Percentiles rank a stretch among this genome's conserved stretches.
Evolutionary conservation across 1,140 invertebrate species (phyloP).

Genomic region (Thaumetopoea pityocampa): DNA sequence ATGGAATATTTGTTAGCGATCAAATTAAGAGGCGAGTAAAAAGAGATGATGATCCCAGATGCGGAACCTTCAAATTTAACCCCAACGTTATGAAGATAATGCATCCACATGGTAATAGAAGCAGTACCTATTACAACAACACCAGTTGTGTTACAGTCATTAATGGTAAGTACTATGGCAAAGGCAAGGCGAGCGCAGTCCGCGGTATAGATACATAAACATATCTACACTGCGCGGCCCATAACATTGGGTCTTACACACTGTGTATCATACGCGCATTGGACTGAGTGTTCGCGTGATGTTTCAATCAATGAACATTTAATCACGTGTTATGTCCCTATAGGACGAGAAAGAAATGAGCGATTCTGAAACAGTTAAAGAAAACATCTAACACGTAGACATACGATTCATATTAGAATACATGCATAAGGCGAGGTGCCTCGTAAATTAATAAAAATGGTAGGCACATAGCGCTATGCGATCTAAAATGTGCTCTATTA

Average conservation of each 20-base stretch:
- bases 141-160: slow-evolving; percentile 50
- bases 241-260: slow-evolving; percentile 2
- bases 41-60: slow-evolving; percentile 38
- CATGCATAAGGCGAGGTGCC: too few species aligned
- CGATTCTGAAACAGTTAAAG: too few species aligned
- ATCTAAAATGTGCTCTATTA: too few species aligned
- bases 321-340: too few species aligned
- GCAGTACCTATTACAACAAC: slow-evolving; percentile 43
- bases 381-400: too few species aligned
- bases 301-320: too few species aligned
- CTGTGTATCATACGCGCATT: not conserved
- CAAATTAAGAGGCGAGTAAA: slow-evolving; percentile 30
- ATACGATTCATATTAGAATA: too few species aligned
- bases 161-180: slow-evolving; percentile 50
- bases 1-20: slow-evolving; percentile 12
- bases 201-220: too few species aligned
- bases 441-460: too few species aligned
- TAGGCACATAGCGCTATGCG: too few species aligned
- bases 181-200: too few species aligned
- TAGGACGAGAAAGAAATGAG: too few species aligned
- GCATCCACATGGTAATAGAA: slow-evolving; percentile 40
- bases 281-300: not conserved
- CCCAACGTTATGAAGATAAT: slow-evolving; percentile 34
- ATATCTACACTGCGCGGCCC: not conserved
- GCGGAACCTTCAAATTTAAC: slow-evolving; percentile 37